These are phyloP conservation scores for Pissodes strobi DNA, from an alignment of 1,140 invertebrate species.

Conservation along the genomic window DNA sequence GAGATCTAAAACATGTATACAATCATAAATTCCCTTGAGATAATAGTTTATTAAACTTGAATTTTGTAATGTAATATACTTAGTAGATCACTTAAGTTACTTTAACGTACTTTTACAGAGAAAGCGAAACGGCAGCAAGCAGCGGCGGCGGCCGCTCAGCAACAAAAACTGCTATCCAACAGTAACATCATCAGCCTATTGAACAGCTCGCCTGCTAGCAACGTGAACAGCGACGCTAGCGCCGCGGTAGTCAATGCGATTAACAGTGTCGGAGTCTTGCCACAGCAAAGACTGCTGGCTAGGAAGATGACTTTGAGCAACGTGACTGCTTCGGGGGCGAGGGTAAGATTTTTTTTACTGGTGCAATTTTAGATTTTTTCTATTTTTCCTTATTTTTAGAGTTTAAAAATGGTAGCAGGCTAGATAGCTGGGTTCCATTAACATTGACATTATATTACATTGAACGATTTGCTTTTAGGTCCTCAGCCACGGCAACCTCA, in stretches of 20 bases:
- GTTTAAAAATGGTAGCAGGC: no score
- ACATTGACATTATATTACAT: no score
- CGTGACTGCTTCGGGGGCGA: conserved; percentile 37
- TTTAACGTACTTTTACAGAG: no score
- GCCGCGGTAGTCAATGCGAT: conserved; percentile 53
- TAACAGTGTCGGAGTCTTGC: conserved; percentile 46
- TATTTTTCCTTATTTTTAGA: no score
- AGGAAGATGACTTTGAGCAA: conserved; percentile 52
- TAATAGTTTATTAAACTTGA: no score
- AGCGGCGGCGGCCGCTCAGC: conserved; percentile 56
- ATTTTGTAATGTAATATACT: no score
- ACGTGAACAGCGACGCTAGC: conserved; percentile 61
- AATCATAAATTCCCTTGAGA: no score
- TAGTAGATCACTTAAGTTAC: no score
- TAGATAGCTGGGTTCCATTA: no score
- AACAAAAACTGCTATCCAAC: conserved; percentile 51
- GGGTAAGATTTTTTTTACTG: conserved; percentile 52
- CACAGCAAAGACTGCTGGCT: conserved; percentile 50
- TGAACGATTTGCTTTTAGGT: no score
- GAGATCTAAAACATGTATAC: no score
- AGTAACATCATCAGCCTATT: conserved; percentile 67
- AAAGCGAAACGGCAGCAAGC: conserved; percentile 49
- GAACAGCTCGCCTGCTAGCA: conserved; percentile 71
- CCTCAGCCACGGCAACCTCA: conserved; percentile 57
- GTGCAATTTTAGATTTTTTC: no score